Conservation (phyloP, 2,797 vertebrate species). For the Enteromius paludinosus region DNA sequence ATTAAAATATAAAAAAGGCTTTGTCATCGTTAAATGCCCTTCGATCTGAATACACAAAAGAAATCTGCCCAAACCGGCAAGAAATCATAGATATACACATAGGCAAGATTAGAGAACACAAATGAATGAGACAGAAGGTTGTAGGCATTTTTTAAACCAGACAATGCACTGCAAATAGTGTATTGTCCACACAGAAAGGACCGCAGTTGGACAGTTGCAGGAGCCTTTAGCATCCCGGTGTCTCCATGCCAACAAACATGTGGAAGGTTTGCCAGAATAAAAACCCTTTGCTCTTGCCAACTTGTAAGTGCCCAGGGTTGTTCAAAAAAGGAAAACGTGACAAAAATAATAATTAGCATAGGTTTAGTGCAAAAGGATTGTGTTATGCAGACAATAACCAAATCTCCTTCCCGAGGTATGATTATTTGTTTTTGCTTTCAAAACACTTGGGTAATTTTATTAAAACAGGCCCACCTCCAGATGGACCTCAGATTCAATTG, state of each 20-base stretch:
- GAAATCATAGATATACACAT: background rate
- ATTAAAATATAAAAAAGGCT: background rate
- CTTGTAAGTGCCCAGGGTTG: background rate
- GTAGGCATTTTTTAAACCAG: background rate
- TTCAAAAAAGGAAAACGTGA: background rate
- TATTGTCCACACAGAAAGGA: background rate
- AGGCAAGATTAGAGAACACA: background rate
- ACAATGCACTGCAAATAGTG: background rate
- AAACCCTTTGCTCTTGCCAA: background rate
- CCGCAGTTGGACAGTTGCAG: background rate
- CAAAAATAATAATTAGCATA: background rate
- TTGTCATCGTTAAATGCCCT: background rate
- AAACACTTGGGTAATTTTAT: background rate
- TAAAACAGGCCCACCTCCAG: background rate
- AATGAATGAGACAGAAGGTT: background rate
- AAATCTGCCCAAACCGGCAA: background rate
- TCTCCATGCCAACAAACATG: slow-evolving; percentile 15
- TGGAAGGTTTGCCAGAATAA: background rate
- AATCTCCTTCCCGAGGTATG: background rate
- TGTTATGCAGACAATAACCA: background rate
- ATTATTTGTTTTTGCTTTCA: background rate
- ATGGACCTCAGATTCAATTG: background rate
- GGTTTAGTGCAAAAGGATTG: background rate
- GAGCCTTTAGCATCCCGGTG: slow-evolving; percentile 11
- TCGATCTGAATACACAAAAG: background rate